These are phyloP conservation scores for Clusia tigrina DNA, from an alignment of 2,888 invertebrate genomes.

Conservation along the genomic window DNA sequence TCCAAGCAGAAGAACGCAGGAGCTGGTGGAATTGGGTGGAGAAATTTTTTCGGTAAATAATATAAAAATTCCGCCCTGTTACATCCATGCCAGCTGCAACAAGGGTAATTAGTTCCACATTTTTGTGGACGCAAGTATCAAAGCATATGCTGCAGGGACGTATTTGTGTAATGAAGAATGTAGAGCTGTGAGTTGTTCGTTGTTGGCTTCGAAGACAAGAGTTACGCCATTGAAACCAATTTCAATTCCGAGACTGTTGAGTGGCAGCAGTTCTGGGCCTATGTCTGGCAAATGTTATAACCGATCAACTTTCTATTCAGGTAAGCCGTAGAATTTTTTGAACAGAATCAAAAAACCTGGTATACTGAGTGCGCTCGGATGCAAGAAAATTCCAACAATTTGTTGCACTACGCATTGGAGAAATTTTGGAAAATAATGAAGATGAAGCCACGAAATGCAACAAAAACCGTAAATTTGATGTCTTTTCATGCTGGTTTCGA, in stretches of 20 bases:
- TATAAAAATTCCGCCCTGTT: not conserved
- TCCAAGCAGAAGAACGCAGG: not conserved
- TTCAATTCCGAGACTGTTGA: not conserved
- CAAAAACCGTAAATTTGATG: not conserved
- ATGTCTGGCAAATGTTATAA: not conserved
- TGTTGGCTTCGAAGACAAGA: not conserved
- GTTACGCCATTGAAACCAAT: not conserved
- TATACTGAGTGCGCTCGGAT: not conserved
- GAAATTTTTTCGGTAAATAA: not conserved
- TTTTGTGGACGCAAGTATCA: not conserved
- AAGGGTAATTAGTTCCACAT: not conserved
- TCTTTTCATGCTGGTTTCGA: not conserved
- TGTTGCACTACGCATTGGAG: not conserved
- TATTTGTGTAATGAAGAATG: not conserved
- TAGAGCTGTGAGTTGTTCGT: not conserved
- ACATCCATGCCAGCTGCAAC: not conserved
- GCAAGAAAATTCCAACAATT: not conserved
- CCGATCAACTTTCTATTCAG: not conserved
- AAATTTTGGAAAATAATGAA: not conserved
- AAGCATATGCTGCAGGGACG: not conserved
- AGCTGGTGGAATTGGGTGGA: not conserved
- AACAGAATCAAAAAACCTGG: not conserved
- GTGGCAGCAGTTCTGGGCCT: not conserved
- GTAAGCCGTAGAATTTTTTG: not conserved
- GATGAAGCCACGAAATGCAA: not conserved